These are phyloP conservation scores for Phortica magna DNA, from an alignment of 2,888 invertebrate species.

Conservation along the genomic window DNA sequence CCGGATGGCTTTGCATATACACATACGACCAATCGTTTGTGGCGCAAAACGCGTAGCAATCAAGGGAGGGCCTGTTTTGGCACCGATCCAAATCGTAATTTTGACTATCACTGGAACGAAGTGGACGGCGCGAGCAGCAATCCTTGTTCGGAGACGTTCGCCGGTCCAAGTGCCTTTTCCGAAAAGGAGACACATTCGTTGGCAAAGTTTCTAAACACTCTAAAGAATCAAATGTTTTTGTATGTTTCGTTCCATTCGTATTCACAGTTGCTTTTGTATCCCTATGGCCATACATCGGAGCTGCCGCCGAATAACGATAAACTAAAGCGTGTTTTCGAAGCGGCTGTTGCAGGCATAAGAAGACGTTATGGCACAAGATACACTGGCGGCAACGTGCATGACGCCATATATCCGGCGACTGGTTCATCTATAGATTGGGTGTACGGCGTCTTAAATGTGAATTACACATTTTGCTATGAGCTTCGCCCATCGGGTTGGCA, in stretches of 20 bases:
- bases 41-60: constrained; percentile 83
- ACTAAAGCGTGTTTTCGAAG: constrained; percentile 74
- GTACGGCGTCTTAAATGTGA: constrained; percentile 80
- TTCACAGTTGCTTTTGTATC: constrained; percentile 84
- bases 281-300: constrained; percentile 81
- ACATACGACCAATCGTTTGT: constrained; percentile 80
- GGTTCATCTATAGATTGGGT: constrained; percentile 84
- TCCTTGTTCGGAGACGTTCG: constrained; percentile 83
- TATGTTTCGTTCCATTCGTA: constrained; percentile 88
- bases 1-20: constrained; percentile 88
- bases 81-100: constrained; percentile 88
- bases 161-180: constrained; percentile 84
- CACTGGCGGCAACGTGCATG: constrained; percentile 78
- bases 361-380: constrained; percentile 77
- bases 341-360: constrained; percentile 66
- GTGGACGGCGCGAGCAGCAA: constrained; percentile 81
- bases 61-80: constrained; percentile 80
- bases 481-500: constrained; percentile 76
- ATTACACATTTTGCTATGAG: constrained; percentile 82
- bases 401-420: constrained; percentile 80
- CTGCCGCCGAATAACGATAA: constrained; percentile 80
- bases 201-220: constrained; percentile 79
- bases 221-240: constrained; percentile 80
- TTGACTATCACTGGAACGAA: constrained; percentile 84
- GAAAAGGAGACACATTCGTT: constrained; percentile 82